A percentile compares a stretch with the other conserved stretches of the same genome.
phyloP scores from a whole-genome alignment of 2,113 vertebrate genomes.

The Paralichthys olivaceus region DNA sequence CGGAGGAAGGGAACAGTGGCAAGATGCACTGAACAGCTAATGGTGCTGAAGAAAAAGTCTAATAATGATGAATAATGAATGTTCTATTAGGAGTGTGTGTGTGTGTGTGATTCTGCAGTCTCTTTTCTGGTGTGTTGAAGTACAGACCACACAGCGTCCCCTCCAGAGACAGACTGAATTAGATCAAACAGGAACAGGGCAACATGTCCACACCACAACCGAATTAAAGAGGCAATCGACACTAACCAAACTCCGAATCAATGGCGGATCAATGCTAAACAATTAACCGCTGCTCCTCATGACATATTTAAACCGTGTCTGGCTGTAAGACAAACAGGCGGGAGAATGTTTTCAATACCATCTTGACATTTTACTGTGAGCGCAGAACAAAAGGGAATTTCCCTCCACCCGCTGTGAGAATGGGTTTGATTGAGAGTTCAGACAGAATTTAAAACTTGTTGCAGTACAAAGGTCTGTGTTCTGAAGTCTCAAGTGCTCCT shows the following conservation, averaged over 20 bases:
- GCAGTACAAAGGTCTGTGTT: constrained; percentile 53
- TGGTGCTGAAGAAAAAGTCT: constrained; percentile 73
- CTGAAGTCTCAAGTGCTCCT: constrained; percentile 52
- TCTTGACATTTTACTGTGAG: constrained; percentile 51
- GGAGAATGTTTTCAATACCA: constrained; percentile 25
- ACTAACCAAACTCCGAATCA: constrained; percentile 49
- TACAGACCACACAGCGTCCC: constrained; percentile 47
- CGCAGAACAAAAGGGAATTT: constrained; percentile 24
- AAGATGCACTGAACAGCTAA: constrained; percentile 68
- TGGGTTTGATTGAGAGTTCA: constrained; percentile 69
- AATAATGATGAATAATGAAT: constrained; percentile 80
- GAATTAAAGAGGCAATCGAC: constrained; percentile 53
- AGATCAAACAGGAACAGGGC: constrained; percentile 63
- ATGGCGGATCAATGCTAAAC: constrained; percentile 63
- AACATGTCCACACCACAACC: constrained; percentile 56
- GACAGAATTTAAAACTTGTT: constrained; percentile 63
- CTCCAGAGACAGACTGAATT: constrained; percentile 64
- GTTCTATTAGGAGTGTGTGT: constrained; percentile 48
- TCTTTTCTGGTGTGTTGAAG: constrained; percentile 19
- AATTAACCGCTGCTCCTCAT: constrained; percentile 37
- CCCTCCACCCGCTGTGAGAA: constrained; percentile 20
- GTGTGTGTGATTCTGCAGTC: constrained; percentile 16
- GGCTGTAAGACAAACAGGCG: constrained; percentile 40
- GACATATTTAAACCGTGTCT: constrained; percentile 20
- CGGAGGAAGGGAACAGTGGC: constrained; percentile 66